Evolutionary conservation across 2,888 invertebrate genomes (phyloP).

Genomic region (Carpatolechia fugitivella): DNA sequence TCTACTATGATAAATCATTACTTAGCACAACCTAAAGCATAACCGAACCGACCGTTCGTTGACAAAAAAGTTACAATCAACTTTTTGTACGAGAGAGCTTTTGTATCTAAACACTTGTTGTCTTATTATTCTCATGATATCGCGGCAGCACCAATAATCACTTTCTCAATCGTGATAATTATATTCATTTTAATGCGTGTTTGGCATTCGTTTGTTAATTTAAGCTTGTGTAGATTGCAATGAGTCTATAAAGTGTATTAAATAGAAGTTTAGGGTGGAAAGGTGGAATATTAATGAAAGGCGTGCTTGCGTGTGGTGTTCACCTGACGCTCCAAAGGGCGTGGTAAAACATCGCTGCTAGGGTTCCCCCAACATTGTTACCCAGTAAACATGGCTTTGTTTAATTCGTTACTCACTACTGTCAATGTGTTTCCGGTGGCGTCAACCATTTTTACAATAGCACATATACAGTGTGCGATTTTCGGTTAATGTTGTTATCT

Average conservation of each 20-base stretch:
- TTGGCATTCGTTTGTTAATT: constrained; percentile 36
- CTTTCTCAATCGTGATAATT: constrained; percentile 29
- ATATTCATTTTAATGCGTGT: constrained; percentile 37
- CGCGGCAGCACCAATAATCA: constrained; percentile 19
- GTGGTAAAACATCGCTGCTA: constrained; percentile 27
- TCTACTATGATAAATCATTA: constrained; percentile 23
- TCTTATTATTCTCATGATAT: neutral
- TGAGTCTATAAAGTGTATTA: constrained; percentile 36
- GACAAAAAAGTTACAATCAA: constrained; percentile 10
- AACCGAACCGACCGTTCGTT: constrained; percentile 3
- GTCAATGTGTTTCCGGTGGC: constrained; percentile 12
- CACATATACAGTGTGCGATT: neutral
- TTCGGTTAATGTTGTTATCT: neutral
- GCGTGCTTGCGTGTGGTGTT: constrained; percentile 54
- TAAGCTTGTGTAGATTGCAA: constrained; percentile 38
- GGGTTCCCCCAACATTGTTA: constrained; percentile 26
- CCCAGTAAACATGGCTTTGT: constrained; percentile 31
- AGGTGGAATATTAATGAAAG: constrained; percentile 50
- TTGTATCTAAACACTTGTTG: constrained; percentile 8
- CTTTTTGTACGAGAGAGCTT: constrained; percentile 15
- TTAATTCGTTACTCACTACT: constrained; percentile 11
- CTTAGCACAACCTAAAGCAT: constrained; percentile 6
- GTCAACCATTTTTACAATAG: neutral
- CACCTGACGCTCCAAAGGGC: constrained; percentile 23
- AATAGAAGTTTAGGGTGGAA: constrained; percentile 42